These are phyloP conservation scores for Nannoperca australis DNA, from an alignment of 2,797 vertebrate species.

Conservation along the genomic window DNA sequence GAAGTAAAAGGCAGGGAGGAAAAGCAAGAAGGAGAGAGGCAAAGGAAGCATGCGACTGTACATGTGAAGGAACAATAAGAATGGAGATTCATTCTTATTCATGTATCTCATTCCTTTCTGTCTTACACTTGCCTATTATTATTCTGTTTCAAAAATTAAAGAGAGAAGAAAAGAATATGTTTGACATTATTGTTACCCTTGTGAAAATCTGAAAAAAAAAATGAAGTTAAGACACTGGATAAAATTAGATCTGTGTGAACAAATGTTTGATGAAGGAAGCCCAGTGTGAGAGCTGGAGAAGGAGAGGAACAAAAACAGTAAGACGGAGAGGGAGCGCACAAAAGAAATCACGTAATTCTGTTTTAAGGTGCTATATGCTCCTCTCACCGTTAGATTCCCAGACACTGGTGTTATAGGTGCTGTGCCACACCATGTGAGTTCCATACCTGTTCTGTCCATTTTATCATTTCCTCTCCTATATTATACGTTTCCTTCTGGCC, in stretches of 20 bases:
- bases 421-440: constrained; percentile 12
- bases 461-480: not conserved
- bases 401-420: constrained; percentile 26
- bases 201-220: constrained; percentile 5
- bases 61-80: constrained; percentile 10
- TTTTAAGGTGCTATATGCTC: constrained; percentile 29
- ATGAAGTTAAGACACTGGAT: not conserved
- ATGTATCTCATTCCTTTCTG: not conserved
- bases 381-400: constrained; percentile 29
- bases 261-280: constrained; percentile 10
- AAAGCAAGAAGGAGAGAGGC: constrained; percentile 12
- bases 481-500: not conserved
- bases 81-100: constrained; percentile 1
- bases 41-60: constrained; percentile 14
- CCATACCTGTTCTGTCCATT: constrained; percentile 4
- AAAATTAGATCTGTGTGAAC: not conserved
- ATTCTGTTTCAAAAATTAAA: not conserved
- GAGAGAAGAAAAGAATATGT: not conserved
- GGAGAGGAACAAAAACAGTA: not conserved
- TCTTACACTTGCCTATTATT: constrained; percentile 6
- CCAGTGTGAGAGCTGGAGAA: not conserved
- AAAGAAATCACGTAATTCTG: constrained; percentile 26
- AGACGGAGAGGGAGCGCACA: not conserved
- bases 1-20: not conserved
- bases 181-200: not conserved